These are phyloP conservation scores for Epinotia ramella DNA, from an alignment of 2,888 invertebrate species.

Conservation along the genomic window DNA sequence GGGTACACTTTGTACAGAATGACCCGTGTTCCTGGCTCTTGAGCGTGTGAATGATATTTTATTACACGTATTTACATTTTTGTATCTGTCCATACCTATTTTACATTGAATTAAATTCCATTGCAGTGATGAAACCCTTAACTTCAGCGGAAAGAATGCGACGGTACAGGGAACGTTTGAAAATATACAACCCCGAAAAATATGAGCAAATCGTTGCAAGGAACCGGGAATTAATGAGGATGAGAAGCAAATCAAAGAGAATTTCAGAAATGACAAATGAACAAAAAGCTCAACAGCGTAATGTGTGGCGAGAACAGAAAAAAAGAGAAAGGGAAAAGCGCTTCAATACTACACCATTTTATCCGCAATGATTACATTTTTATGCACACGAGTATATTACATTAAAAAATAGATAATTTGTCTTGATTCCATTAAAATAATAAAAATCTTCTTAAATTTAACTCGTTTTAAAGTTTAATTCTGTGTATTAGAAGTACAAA, in stretches of 20 bases:
- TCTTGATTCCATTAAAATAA: too few species aligned
- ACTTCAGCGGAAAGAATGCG: conserved; percentile 12
- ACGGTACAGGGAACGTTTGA: conserved; percentile 17
- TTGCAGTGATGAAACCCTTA: neutral
- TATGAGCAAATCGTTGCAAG: neutral
- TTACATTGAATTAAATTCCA: neutral
- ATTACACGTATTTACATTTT: neutral
- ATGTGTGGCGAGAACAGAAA: conserved; percentile 4
- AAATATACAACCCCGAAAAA: conserved; percentile 13
- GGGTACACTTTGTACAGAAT: too few species aligned
- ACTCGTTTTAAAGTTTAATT: too few species aligned
- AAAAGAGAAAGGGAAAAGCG: neutral
- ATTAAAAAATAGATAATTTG: too few species aligned
- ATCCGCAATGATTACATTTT: neutral
- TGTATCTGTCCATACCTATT: neutral
- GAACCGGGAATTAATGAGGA: conserved; percentile 3
- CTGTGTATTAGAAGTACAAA: too few species aligned
- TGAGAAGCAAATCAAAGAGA: neutral
- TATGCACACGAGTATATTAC: neutral
- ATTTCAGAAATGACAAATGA: neutral
- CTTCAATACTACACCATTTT: neutral
- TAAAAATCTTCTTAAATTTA: too few species aligned
- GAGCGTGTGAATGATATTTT: neutral
- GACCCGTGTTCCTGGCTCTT: too few species aligned
- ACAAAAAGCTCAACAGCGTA: neutral